These are phyloP conservation scores for Salmo trutta DNA, from an alignment of 2,797 vertebrate species.

Conservation along the genomic window DNA sequence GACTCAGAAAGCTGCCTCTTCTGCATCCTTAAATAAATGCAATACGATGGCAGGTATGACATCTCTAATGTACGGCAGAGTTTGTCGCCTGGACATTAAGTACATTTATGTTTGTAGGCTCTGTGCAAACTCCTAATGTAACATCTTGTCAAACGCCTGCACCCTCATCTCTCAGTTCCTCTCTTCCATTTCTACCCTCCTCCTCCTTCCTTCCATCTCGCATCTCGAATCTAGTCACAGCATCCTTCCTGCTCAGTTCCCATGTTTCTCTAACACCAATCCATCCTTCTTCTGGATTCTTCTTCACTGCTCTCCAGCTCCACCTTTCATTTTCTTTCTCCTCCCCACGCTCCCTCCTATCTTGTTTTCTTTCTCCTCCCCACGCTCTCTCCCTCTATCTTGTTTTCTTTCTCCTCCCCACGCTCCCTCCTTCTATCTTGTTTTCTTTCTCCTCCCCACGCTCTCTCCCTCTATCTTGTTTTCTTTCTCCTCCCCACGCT, in stretches of 20 bases:
- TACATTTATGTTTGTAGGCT: neutral
- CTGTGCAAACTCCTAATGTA: neutral
- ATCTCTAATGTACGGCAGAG: neutral
- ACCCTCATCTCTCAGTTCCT: neutral
- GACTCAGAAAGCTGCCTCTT: neutral
- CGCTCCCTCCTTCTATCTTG: too few species aligned
- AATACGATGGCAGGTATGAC: neutral
- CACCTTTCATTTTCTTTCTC: too few species aligned
- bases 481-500: too few species aligned
- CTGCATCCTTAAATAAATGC: neutral
- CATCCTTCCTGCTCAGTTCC: neutral
- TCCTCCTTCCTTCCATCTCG: neutral
- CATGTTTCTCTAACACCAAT: neutral
- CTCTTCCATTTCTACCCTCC: neutral
- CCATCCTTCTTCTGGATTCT: neutral
- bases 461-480: too few species aligned
- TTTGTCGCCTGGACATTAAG: neutral
- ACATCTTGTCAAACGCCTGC: constrained; percentile 3
- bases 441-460: too few species aligned
- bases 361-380: too few species aligned
- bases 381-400: too few species aligned
- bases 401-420: too few species aligned
- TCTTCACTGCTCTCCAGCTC: neutral
- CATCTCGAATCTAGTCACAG: neutral
- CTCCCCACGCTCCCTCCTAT: too few species aligned